These are phyloP conservation scores for Acanthornis magna DNA, from an alignment of 2,797 vertebrate genomes.

Conservation along the genomic window DNA sequence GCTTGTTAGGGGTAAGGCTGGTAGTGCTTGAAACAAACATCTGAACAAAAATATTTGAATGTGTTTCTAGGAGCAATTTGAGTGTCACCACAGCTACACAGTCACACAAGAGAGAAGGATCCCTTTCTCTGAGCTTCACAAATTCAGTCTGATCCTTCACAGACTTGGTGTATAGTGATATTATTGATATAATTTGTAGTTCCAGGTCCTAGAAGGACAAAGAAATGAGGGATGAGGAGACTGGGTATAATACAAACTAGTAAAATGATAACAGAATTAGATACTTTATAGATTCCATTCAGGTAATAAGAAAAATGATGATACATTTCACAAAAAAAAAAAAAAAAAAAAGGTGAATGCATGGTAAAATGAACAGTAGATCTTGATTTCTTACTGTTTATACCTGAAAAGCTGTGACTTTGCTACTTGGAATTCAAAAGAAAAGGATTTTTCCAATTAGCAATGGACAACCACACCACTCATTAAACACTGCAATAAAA, in stretches of 20 bases:
- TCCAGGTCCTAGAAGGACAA: neutral
- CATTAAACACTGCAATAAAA: neutral
- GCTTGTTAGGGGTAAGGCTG: neutral
- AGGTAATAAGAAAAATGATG: neutral
- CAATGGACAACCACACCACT: neutral
- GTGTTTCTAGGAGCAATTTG: neutral
- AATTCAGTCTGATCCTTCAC: neutral
- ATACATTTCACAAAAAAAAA: neutral
- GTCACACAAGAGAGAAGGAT: neutral
- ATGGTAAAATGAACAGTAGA: neutral
- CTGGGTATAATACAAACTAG: neutral
- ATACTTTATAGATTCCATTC: neutral
- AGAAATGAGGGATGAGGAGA: neutral
- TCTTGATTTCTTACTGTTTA: neutral
- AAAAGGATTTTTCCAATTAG: neutral
- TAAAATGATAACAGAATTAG: neutral
- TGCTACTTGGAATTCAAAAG: neutral
- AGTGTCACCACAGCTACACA: neutral
- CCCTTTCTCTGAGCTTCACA: neutral
- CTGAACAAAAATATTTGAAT: neutral
- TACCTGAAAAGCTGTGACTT: neutral
- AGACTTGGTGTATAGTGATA: neutral
- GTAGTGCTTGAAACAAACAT: neutral
- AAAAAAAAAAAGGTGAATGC: neutral
- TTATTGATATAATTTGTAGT: neutral